These are phyloP conservation scores for Sarotherodon lohbergeri DNA, from an alignment of 2,113 vertebrate species.

Conservation along the genomic window DNA sequence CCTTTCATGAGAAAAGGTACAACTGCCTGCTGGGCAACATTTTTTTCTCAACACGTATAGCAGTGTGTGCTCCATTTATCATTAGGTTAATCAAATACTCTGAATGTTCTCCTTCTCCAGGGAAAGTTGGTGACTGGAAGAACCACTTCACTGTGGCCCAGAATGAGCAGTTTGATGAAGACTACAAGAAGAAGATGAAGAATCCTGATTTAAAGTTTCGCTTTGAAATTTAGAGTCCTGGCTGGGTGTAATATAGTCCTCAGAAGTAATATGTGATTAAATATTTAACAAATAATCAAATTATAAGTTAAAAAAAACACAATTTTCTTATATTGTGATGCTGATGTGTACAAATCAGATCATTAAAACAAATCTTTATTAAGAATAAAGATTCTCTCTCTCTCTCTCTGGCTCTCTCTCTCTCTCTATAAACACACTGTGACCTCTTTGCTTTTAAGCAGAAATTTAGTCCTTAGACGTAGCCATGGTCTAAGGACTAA, in stretches of 20 bases:
- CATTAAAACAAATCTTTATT: neutral
- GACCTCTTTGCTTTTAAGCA: neutral
- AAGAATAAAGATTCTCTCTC: neutral
- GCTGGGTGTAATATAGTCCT: neutral
- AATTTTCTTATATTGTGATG: neutral
- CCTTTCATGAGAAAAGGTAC: slow-evolving; percentile 74
- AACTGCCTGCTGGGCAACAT: neutral
- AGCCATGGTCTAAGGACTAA: neutral
- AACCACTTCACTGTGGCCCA: slow-evolving; percentile 64
- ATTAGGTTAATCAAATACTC: neutral
- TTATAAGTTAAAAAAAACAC: no score
- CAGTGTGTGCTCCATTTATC: neutral
- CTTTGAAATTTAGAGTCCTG: slow-evolving; percentile 20
- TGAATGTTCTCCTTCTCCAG: neutral
- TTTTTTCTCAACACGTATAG: neutral
- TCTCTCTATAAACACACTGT: neutral
- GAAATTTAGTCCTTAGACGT: neutral
- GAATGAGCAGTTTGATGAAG: slow-evolving; percentile 65
- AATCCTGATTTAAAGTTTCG: slow-evolving; percentile 42
- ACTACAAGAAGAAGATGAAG: slow-evolving; percentile 65
- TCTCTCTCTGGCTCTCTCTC: neutral
- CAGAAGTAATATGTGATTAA: neutral
- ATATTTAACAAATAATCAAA: neutral
- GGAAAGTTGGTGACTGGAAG: slow-evolving; percentile 45
- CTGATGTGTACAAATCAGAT: neutral